Conservation (phyloP, 2,113 vertebrate species). For the Corvus hawaiiensis region DNA sequence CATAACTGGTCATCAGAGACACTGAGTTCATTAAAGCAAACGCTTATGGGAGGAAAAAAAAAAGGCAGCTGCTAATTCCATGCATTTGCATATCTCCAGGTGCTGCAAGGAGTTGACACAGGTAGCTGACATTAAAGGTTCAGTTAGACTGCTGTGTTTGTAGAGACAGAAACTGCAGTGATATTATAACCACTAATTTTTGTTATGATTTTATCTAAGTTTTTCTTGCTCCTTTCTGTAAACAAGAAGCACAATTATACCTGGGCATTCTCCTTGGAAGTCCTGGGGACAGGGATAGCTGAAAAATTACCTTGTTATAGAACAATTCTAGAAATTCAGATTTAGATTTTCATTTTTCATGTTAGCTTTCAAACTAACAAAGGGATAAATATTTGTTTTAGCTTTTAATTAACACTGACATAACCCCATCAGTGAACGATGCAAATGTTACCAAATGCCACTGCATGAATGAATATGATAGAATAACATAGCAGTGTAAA, state of each 20-base stretch:
- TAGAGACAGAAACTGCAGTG: neutral
- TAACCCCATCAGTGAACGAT: neutral
- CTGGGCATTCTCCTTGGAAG: neutral
- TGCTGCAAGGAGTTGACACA: conserved; percentile 32
- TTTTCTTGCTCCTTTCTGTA: conserved; percentile 16
- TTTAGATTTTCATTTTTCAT: neutral
- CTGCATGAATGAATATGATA: neutral
- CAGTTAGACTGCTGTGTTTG: neutral
- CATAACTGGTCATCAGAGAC: neutral
- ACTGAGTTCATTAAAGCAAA: conserved; percentile 28
- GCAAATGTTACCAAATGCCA: neutral
- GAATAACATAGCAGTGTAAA: neutral
- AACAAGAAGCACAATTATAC: neutral
- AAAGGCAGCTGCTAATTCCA: conserved; percentile 6
- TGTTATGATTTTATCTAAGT: neutral
- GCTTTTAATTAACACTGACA: neutral
- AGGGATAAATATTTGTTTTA: neutral
- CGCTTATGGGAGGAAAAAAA: neutral
- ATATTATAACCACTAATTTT: neutral
- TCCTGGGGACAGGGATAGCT: neutral
- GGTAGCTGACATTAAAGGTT: conserved; percentile 11
- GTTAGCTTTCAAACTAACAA: neutral
- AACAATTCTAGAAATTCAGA: neutral
- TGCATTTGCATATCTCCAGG: conserved; percentile 26
- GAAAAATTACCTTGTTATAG: neutral